These are phyloP conservation scores for Ceraclea dissimilis DNA, from an alignment of 2,888 invertebrate species.

Conservation along the genomic window DNA sequence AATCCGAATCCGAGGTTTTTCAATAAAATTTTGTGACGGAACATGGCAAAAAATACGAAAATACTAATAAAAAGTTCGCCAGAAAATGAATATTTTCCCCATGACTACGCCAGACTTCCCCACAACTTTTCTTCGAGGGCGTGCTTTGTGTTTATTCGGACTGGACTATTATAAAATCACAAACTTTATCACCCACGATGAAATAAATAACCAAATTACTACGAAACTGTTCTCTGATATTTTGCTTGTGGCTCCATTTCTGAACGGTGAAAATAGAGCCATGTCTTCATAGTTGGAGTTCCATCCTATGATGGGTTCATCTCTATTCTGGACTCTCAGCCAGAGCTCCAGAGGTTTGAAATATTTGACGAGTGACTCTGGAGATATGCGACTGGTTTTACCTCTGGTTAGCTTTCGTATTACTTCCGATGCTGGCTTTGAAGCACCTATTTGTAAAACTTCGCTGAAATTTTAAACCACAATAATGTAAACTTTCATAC, in stretches of 20 bases:
- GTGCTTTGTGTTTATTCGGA: too few relatives aligned
- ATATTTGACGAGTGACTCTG: conserved; percentile 70
- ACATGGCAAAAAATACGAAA: too few relatives aligned
- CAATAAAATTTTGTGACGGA: too few relatives aligned
- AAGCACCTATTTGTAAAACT: conserved; percentile 60
- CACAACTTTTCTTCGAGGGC: too few relatives aligned
- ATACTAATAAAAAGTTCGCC: too few relatives aligned
- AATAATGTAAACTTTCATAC: too few relatives aligned
- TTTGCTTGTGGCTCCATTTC: conserved; percentile 7
- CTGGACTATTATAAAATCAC: neutral
- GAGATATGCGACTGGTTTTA: conserved; percentile 63
- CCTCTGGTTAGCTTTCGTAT: conserved; percentile 63
- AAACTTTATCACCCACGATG: neutral
- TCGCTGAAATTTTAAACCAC: conserved; percentile 48
- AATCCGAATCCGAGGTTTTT: too few relatives aligned
- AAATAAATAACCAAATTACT: neutral
- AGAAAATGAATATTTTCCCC: too few relatives aligned
- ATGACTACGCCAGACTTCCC: too few relatives aligned
- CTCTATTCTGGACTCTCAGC: conserved; percentile 67
- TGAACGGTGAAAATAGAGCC: conserved; percentile 43
- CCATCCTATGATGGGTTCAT: conserved; percentile 70
- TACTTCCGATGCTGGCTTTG: conserved; percentile 63
- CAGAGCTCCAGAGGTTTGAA: conserved; percentile 73
- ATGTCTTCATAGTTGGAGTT: conserved; percentile 59
- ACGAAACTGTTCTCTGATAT: neutral